phyloP scores from a whole-genome alignment of 2,888 invertebrate genomes.

The Lagria hirta region DNA sequence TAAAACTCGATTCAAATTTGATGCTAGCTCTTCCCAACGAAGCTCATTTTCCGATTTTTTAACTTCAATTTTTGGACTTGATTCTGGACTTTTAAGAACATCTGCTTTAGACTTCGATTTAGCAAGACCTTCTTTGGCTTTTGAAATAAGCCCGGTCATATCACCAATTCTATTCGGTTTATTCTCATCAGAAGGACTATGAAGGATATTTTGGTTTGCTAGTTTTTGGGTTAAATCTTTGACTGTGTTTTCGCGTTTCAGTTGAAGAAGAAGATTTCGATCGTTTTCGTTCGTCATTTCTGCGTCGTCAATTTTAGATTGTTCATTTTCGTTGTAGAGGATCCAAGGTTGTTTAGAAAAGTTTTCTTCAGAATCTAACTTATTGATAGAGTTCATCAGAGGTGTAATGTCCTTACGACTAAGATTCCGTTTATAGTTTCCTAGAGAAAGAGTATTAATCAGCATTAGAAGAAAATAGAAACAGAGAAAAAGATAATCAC shows the following conservation, averaged over 20 bases:
- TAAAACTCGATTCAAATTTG: constrained; percentile 72
- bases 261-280: constrained; percentile 63
- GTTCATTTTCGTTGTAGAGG: constrained; percentile 36
- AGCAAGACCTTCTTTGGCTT: constrained; percentile 84
- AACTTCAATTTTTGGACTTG: constrained; percentile 62
- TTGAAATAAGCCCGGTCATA: constrained; percentile 87
- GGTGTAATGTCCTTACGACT: constrained; percentile 60
- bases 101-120: constrained; percentile 84
- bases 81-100: constrained; percentile 72
- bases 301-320: constrained; percentile 59
- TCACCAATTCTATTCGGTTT: constrained; percentile 70
- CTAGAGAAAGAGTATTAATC: constrained; percentile 54
- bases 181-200: constrained; percentile 61
- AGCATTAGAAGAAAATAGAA: background rate
- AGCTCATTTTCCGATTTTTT: constrained; percentile 92
- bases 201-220: constrained; percentile 67
- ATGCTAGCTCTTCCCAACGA: constrained; percentile 91
- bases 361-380: constrained; percentile 58
- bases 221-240: constrained; percentile 86
- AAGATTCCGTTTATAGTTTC: constrained; percentile 61
- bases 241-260: constrained; percentile 82
- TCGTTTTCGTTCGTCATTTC: constrained; percentile 57
- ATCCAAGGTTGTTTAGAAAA: constrained; percentile 52
- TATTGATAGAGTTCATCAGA: constrained; percentile 59
- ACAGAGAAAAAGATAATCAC: background rate